phyloP scores from a whole-genome alignment of 1,140 invertebrate species.

The Zaprionus capensis region DNA sequence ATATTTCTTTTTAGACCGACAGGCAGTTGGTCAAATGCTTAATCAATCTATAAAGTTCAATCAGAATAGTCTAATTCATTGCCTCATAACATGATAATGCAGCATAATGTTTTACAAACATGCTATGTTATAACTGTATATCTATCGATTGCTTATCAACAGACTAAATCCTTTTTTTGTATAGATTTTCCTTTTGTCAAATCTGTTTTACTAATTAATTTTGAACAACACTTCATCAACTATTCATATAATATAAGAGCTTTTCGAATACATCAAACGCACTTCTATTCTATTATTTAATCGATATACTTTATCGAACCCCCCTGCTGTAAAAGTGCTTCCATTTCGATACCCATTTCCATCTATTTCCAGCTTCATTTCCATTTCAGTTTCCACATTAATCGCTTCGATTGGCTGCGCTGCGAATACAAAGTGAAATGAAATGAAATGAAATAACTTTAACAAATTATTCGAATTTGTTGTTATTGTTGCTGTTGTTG shows the following conservation, averaged over 20 bases:
- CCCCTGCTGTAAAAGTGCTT: slow-evolving; percentile 5
- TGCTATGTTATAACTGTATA: too few relatives aligned
- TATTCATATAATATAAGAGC: neutral
- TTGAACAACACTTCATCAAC: neutral
- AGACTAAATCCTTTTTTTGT: too few relatives aligned
- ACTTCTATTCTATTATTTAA: neutral
- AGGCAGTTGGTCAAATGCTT: too few relatives aligned
- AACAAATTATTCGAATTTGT: slow-evolving; percentile 29
- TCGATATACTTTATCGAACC: neutral
- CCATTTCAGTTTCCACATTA: slow-evolving; percentile 23
- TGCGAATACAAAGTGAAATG: slow-evolving; percentile 32
- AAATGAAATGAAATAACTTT: slow-evolving; percentile 51
- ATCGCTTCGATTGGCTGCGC: slow-evolving; percentile 38
- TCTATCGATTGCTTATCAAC: too few relatives aligned
- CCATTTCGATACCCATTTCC: slow-evolving; percentile 7
- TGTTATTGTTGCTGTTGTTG: slow-evolving; percentile 3
- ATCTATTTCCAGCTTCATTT: slow-evolving; percentile 23
- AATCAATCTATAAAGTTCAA: too few relatives aligned
- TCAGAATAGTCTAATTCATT: too few relatives aligned
- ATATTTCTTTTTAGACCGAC: too few relatives aligned
- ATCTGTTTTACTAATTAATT: neutral
- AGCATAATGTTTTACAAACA: too few relatives aligned
- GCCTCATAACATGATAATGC: too few relatives aligned
- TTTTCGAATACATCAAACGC: neutral
- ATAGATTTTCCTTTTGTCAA: too few relatives aligned